Conservation (phyloP, 2,797 vertebrate species). For the Enteromius afrohamiltoni region DNA sequence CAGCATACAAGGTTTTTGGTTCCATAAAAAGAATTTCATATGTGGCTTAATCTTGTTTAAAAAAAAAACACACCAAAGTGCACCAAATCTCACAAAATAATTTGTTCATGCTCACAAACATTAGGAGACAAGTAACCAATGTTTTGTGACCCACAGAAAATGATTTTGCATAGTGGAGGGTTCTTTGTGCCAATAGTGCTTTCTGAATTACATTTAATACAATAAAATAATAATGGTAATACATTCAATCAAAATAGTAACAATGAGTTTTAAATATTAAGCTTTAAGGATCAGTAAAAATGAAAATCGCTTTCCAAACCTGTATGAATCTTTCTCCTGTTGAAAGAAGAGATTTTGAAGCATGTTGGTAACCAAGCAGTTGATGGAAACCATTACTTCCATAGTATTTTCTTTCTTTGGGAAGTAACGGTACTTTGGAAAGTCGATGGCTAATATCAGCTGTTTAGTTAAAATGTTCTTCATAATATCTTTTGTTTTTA, state of each 20-base stretch:
- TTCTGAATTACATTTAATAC: not conserved
- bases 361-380: not conserved
- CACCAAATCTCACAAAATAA: conserved; percentile 8
- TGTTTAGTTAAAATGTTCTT: not conserved
- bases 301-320: not conserved
- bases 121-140: no score
- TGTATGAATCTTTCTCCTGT: not conserved
- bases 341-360: not conserved
- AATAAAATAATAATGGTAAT: not conserved
- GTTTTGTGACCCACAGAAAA: not conserved
- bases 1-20: conserved; percentile 33
- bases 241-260: not conserved
- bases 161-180: not conserved
- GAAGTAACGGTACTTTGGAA: not conserved
- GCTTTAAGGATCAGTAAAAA: not conserved
- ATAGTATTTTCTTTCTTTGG: no score
- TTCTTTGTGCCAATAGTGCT: not conserved
- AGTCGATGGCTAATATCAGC: not conserved
- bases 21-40: conserved; percentile 39
- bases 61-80: not conserved
- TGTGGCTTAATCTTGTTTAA: conserved; percentile 23
- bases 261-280: not conserved
- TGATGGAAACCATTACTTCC: not conserved
- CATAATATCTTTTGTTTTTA: not conserved
- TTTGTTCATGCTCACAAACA: not conserved